A percentile compares a stretch with the other conserved stretches of the same genome.
These are phyloP conservation scores for Lycaon pictus DNA, from an alignment of 2,113 vertebrate genomes.

Conservation along the genomic window DNA sequence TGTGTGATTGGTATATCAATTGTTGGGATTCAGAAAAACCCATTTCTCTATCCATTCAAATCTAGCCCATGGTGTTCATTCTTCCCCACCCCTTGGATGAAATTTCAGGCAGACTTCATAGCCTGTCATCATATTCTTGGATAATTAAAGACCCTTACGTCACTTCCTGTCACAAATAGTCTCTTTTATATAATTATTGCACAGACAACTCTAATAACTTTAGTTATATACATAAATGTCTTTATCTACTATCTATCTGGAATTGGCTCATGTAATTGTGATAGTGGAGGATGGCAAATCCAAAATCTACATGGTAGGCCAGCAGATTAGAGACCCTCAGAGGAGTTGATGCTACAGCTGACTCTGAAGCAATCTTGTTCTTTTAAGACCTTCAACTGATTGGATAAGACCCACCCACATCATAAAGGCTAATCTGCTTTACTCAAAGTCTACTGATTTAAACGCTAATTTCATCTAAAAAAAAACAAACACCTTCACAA, in stretches of 20 bases:
- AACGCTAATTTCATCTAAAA: not conserved
- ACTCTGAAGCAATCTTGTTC: not conserved
- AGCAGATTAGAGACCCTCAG: not conserved
- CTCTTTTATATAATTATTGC: not conserved
- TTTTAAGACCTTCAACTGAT: not conserved
- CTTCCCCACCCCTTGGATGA: not conserved
- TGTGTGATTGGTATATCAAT: not conserved
- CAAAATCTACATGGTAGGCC: not conserved
- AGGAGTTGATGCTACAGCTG: not conserved
- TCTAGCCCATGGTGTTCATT: not conserved
- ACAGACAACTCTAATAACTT: not conserved
- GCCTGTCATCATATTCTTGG: not conserved
- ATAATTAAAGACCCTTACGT: not conserved
- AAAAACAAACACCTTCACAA: not conserved
- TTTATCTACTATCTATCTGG: not conserved
- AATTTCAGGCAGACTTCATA: not conserved
- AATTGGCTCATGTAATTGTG: not conserved
- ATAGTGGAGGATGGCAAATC: not conserved
- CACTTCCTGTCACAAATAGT: not conserved
- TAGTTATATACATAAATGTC: not conserved
- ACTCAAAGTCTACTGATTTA: not conserved
- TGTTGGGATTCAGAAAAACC: not conserved
- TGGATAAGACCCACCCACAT: not conserved
- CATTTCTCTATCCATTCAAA: not conserved
- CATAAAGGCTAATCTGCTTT: not conserved